These are phyloP conservation scores for Paratrypauchen microcephalus DNA, from an alignment of 2,797 vertebrate genomes.

Conservation along the genomic window DNA sequence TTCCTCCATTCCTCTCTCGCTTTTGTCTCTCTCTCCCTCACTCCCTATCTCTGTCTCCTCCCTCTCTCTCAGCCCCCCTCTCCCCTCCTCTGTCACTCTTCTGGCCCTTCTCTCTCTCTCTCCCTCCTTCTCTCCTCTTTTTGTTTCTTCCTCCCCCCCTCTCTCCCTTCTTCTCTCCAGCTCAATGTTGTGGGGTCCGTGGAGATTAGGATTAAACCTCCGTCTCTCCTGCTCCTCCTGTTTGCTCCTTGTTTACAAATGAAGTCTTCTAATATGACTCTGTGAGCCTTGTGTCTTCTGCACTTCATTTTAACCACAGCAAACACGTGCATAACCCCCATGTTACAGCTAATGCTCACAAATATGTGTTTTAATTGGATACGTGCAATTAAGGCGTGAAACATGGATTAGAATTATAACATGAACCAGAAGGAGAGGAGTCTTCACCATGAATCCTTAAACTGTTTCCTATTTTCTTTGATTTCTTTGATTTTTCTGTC, in stretches of 20 bases:
- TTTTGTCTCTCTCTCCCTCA: constrained; percentile 26
- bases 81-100: no score
- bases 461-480: no score
- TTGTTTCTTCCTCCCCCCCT: no score
- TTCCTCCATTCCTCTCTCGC: constrained; percentile 29
- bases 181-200: no score
- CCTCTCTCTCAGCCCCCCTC: constrained; percentile 20
- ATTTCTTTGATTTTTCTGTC: no score
- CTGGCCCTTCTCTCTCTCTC: background rate
- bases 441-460: no score
- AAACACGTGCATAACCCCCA: no score
- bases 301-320: constrained; percentile 14
- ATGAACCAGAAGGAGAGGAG: background rate
- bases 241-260: constrained; percentile 41
- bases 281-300: background rate
- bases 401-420: background rate
- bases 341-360: background rate
- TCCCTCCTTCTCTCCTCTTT: constrained; percentile 19
- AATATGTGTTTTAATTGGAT: background rate
- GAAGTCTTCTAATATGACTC: no score
- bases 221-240: constrained; percentile 56
- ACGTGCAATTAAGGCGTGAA: background rate
- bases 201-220: no score
- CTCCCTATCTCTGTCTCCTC: background rate
- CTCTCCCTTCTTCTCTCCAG: constrained; percentile 13